Evolutionary conservation across 2,888 invertebrate species (phyloP).

Genomic region (Strigamia maritima): DNA sequence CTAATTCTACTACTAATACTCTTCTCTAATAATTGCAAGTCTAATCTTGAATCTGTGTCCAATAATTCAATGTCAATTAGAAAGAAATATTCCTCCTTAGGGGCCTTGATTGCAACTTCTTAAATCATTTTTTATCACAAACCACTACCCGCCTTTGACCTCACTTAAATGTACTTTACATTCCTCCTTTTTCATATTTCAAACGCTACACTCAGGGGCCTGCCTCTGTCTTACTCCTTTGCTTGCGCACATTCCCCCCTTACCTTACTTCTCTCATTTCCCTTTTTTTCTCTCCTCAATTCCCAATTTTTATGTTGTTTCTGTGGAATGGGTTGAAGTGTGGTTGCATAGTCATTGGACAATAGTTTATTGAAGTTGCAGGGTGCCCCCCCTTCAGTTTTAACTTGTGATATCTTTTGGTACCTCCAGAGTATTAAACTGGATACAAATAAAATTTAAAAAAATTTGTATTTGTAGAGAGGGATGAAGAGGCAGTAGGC

Average conservation of each 20-base stretch:
- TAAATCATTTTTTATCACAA: neutral
- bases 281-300: neutral
- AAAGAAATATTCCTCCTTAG: neutral
- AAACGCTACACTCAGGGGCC: neutral
- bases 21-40: constrained; percentile 7
- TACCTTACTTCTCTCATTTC: constrained; percentile 10
- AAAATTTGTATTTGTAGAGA: constrained; percentile 18
- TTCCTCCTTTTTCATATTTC: neutral
- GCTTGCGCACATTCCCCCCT: constrained; percentile 3
- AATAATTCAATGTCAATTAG: constrained; percentile 16
- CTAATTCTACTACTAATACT: constrained; percentile 20
- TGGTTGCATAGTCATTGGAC: neutral
- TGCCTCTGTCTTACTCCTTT: constrained; percentile 6
- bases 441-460: neutral
- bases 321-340: neutral
- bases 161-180: neutral
- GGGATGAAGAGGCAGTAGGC: constrained; percentile 9
- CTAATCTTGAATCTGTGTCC: constrained; percentile 13
- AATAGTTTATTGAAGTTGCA: constrained; percentile 35
- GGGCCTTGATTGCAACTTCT: constrained; percentile 29
- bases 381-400: neutral
- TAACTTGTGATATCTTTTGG: constrained; percentile 38
- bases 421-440: constrained; percentile 38
- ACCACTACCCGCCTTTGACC: neutral
- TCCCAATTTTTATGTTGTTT: neutral